Evolutionary conservation across 92 coral and sea anemone genomes (phyloP).

Genomic region (Meandrina meandrites): DNA sequence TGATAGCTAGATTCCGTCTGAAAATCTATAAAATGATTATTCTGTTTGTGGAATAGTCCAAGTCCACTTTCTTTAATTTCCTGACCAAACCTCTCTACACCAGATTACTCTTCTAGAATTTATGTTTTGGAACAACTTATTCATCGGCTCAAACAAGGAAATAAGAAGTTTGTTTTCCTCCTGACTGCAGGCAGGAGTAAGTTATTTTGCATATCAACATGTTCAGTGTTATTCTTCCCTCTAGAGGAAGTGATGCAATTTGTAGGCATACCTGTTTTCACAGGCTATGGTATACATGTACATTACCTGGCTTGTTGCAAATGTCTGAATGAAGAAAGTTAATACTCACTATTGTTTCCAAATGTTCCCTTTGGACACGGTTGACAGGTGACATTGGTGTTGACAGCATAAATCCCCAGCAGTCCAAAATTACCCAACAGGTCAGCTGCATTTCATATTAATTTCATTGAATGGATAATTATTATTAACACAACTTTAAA

Average conservation of each 20-base stretch:
- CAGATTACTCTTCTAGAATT: not conserved
- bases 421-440: constrained; percentile 43
- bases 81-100: too few species aligned
- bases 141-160: not conserved
- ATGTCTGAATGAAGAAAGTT: not conserved
- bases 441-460: constrained; percentile 30
- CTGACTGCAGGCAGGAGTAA: not conserved
- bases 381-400: constrained; percentile 58
- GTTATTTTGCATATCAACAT: not conserved
- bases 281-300: too few species aligned
- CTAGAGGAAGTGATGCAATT: too few species aligned
- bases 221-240: too few species aligned
- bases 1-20: too few species aligned
- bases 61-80: too few species aligned
- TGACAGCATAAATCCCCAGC: constrained; percentile 42
- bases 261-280: too few species aligned
- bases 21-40: too few species aligned
- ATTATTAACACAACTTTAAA: not conserved
- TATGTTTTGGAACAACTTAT: not conserved
- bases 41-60: not conserved
- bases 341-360: constrained; percentile 69
- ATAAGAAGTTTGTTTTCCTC: too few species aligned
- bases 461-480: not conserved
- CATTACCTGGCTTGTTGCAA: not conserved
- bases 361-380: constrained; percentile 75